Conservation (phyloP, 2,888 invertebrate genomes). For the Neria commutata region DNA sequence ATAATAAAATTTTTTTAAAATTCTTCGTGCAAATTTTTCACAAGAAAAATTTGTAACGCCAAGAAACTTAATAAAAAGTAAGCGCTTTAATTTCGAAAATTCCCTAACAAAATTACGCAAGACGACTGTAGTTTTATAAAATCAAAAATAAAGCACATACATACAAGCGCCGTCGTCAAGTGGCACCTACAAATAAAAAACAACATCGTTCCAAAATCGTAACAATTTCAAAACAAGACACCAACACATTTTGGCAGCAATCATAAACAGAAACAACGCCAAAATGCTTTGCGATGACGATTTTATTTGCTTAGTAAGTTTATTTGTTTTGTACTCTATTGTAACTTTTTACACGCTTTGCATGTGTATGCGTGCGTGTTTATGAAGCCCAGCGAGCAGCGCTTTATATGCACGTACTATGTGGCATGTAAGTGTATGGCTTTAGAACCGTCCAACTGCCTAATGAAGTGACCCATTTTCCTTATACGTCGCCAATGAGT, state of each 20-base stretch:
- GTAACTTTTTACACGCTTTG: too few relatives aligned
- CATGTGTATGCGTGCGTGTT: too few relatives aligned
- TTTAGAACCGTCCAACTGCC: too few relatives aligned
- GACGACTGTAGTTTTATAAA: too few relatives aligned
- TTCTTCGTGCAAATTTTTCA: conserved; percentile 23
- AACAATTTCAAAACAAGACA: conserved; percentile 2
- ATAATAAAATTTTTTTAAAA: background rate
- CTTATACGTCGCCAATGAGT: too few relatives aligned
- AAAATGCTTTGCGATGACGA: conserved; percentile 42
- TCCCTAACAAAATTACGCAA: conserved; percentile 11
- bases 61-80: conserved; percentile 8
- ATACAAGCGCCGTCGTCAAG: background rate
- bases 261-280: background rate
- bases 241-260: background rate
- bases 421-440: too few relatives aligned
- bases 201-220: background rate
- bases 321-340: background rate
- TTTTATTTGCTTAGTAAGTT: conserved; percentile 42
- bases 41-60: conserved; percentile 22
- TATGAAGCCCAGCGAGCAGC: too few relatives aligned
- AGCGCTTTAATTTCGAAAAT: background rate
- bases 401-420: background rate
- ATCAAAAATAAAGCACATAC: background rate
- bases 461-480: too few relatives aligned
- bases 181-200: background rate